Percentiles rank a stretch among this genome's conserved stretches.
These are phyloP conservation scores for Psittacula cyanocephala DNA, from an alignment of 2,113 vertebrate genomes.

Conservation along the genomic window DNA sequence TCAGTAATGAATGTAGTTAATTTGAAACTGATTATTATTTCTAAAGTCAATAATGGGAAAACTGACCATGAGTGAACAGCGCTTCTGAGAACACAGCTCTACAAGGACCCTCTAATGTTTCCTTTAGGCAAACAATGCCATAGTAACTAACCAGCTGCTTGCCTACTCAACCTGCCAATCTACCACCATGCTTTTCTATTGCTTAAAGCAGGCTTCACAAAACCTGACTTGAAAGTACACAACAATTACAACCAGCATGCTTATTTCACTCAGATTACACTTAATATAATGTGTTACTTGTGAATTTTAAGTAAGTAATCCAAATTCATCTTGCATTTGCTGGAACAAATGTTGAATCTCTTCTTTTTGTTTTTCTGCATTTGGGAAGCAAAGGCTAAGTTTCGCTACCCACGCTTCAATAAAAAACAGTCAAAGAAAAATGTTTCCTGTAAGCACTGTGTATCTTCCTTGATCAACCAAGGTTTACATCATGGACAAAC, in stretches of 20 bases:
- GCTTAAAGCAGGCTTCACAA: background rate
- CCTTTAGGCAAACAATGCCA: background rate
- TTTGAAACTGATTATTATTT: constrained; percentile 38
- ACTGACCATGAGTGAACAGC: background rate
- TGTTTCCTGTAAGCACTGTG: background rate
- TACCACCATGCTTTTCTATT: background rate
- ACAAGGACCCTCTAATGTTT: background rate
- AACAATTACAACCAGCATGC: background rate
- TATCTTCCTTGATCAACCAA: background rate
- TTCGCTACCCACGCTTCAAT: background rate
- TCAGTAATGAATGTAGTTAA: background rate
- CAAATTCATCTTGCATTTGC: background rate
- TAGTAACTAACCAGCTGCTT: background rate
- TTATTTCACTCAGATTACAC: background rate
- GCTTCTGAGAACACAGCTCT: background rate
- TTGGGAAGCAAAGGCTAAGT: background rate
- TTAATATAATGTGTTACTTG: background rate
- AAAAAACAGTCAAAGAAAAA: background rate
- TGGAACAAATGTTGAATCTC: background rate
- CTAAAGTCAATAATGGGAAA: constrained; percentile 24
- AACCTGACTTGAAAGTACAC: background rate
- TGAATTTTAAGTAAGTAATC: background rate
- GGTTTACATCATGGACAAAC: constrained; percentile 8
- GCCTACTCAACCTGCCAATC: background rate
- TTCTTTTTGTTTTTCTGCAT: background rate